Conservation (phyloP, 2,797 vertebrate genomes). For the Anabas testudineus region DNA sequence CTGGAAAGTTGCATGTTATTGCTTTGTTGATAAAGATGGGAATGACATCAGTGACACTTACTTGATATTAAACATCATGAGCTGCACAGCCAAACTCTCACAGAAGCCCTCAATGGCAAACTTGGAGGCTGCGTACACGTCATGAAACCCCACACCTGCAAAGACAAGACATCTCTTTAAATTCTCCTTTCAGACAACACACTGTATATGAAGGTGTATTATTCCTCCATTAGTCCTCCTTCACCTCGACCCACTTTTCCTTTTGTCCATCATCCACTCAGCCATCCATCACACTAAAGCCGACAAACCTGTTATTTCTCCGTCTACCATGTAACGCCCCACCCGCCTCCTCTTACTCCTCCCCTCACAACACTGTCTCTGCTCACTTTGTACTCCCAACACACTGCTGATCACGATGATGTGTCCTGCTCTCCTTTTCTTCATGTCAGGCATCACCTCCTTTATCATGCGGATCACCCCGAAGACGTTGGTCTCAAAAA, state of each 20-base stretch:
- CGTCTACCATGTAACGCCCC: neutral
- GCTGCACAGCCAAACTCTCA: slow-evolving; percentile 86
- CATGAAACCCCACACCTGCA: slow-evolving; percentile 87
- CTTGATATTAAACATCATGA: slow-evolving; percentile 84
- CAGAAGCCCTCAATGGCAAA: slow-evolving; percentile 90
- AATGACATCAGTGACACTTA: slow-evolving; percentile 72
- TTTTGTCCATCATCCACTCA: slow-evolving; percentile 12
- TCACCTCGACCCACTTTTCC: slow-evolving; percentile 20
- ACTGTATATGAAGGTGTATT: neutral
- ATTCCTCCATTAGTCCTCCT: neutral
- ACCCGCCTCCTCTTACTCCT: slow-evolving; percentile 1
- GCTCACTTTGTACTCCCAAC: slow-evolving; percentile 86
- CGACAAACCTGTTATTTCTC: slow-evolving; percentile 17
- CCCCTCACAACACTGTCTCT: neutral
- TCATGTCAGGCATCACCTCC: slow-evolving; percentile 90
- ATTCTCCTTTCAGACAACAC: neutral
- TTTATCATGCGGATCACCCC: slow-evolving; percentile 86
- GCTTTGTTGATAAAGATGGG: neutral
- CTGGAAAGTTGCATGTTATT: neutral
- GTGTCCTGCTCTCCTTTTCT: slow-evolving; percentile 81
- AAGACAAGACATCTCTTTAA: slow-evolving; percentile 3
- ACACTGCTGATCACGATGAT: slow-evolving; percentile 87
- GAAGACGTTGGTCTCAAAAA: slow-evolving; percentile 89
- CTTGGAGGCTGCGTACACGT: slow-evolving; percentile 87
- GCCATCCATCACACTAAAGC: neutral